Evolutionary conservation across 2,888 invertebrate species (phyloP).

Genomic region (Cerceris ruficornis): DNA sequence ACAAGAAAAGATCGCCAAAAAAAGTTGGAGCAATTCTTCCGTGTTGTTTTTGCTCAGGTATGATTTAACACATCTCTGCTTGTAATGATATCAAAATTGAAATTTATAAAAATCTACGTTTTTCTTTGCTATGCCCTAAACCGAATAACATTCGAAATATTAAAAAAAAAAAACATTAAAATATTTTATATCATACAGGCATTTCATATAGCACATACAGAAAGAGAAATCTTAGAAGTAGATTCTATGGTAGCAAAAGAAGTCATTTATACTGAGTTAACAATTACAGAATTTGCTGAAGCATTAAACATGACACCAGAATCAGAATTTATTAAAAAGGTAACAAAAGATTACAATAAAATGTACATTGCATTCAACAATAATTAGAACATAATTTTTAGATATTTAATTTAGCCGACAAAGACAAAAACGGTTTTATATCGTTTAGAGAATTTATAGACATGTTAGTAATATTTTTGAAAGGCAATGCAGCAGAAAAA

Average conservation of each 20-base stretch:
- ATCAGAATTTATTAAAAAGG: slow-evolving; percentile 75
- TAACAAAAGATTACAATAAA: background rate
- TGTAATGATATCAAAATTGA: background rate
- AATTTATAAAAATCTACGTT: no score
- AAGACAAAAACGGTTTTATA: slow-evolving; percentile 82
- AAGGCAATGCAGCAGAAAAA: slow-evolving; percentile 83
- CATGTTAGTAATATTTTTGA: slow-evolving; percentile 84
- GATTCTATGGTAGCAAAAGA: slow-evolving; percentile 81
- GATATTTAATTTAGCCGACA: slow-evolving; percentile 45
- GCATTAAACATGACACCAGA: slow-evolving; percentile 84
- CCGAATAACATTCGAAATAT: background rate
- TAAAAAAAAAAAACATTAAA: background rate
- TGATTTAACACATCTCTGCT: background rate
- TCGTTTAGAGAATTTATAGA: slow-evolving; percentile 86
- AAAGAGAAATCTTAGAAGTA: slow-evolving; percentile 79
- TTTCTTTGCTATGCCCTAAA: background rate
- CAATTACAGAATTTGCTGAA: slow-evolving; percentile 84
- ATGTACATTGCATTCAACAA: background rate
- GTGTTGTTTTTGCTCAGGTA: slow-evolving; percentile 83
- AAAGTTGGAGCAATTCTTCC: slow-evolving; percentile 83
- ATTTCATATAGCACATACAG: slow-evolving; percentile 81
- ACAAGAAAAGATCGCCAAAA: slow-evolving; percentile 82
- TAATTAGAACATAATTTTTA: slow-evolving; percentile 75
- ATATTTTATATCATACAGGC: slow-evolving; percentile 67
- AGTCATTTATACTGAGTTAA: slow-evolving; percentile 83